A percentile compares a stretch with the other conserved stretches of the same genome.
phyloP scores from a whole-genome alignment of 2,797 vertebrate genomes.

The Chaetodon trifasciatus region DNA sequence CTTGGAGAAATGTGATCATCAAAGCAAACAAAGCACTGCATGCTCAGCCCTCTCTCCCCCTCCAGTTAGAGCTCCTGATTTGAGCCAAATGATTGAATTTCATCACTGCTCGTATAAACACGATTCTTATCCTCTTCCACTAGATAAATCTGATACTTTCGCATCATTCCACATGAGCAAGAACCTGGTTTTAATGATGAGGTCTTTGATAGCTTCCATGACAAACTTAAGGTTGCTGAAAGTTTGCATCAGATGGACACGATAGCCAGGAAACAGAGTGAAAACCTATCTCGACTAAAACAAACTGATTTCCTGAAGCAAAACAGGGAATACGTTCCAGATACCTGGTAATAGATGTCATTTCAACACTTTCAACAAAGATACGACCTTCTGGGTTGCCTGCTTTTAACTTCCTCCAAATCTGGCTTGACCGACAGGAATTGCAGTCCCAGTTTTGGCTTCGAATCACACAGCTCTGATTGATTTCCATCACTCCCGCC shows the following conservation, averaged over 20 bases:
- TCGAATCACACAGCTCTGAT: constrained; percentile 26
- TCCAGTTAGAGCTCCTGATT: constrained; percentile 46
- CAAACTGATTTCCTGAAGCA: constrained; percentile 48
- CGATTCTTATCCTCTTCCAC: constrained; percentile 44
- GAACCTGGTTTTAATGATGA: constrained; percentile 43
- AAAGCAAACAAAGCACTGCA: constrained; percentile 78
- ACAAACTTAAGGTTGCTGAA: constrained; percentile 42
- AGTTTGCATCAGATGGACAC: constrained; percentile 48
- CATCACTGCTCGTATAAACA: constrained; percentile 39
- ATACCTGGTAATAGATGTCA: constrained; percentile 47
- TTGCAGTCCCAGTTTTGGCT: constrained; percentile 28
- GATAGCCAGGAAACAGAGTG: constrained; percentile 46
- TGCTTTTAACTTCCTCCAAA: constrained; percentile 30
- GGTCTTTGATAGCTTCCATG: constrained; percentile 35
- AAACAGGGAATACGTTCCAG: constrained; percentile 59
- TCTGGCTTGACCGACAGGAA: constrained; percentile 35
- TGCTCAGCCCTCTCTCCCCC: constrained; percentile 21
- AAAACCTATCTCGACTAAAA: constrained; percentile 50
- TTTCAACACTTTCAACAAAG: constrained; percentile 55
- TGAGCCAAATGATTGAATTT: constrained; percentile 56
- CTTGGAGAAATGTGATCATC: constrained; percentile 75
- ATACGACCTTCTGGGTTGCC: constrained; percentile 27
- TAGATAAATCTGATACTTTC: constrained; percentile 31
- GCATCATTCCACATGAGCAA: constrained; percentile 6
- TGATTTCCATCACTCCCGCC: constrained; percentile 13